A percentile compares a stretch with the other conserved stretches of the same genome.
These are phyloP conservation scores for Phyllotreta striolata DNA, from an alignment of 2,888 invertebrate species.

Conservation along the genomic window DNA sequence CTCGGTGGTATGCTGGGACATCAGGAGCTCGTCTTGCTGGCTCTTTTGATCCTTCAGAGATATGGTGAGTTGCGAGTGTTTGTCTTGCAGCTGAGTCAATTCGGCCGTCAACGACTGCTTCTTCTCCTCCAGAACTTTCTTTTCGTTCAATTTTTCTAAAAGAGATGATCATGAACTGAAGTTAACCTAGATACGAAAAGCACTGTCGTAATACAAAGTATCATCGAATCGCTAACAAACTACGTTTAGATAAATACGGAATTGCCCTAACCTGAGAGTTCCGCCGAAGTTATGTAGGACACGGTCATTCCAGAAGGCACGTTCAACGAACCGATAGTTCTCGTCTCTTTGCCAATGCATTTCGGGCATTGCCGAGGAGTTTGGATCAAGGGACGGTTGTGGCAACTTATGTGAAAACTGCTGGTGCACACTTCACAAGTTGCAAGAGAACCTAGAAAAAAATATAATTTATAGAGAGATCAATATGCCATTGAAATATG, in stretches of 20 bases:
- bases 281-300: slow-evolving; percentile 52
- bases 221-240: background rate
- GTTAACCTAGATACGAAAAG: slow-evolving; percentile 31
- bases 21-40: slow-evolving; percentile 55
- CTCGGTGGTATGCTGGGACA: slow-evolving; percentile 55
- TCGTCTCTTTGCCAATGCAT: slow-evolving; percentile 58
- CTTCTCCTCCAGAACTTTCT: slow-evolving; percentile 56
- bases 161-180: slow-evolving; percentile 31
- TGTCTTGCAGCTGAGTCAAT: slow-evolving; percentile 59
- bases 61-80: slow-evolving; percentile 59
- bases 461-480: slow-evolving; percentile 20
- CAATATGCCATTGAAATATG: too few relatives aligned
- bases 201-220: slow-evolving; percentile 7
- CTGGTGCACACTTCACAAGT: slow-evolving; percentile 64
- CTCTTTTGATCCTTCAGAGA: slow-evolving; percentile 57
- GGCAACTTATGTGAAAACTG: slow-evolving; percentile 65
- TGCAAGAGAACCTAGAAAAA: slow-evolving; percentile 59
- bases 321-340: slow-evolving; percentile 53
- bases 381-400: slow-evolving; percentile 61
- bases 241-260: slow-evolving; percentile 2
- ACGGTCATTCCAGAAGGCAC: slow-evolving; percentile 58
- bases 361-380: slow-evolving; percentile 63
- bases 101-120: slow-evolving; percentile 57
- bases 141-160: slow-evolving; percentile 60
- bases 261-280: slow-evolving; percentile 54